phyloP scores from a whole-genome alignment of 2,888 invertebrate genomes.

The Prosopocoilus inquinatus region DNA sequence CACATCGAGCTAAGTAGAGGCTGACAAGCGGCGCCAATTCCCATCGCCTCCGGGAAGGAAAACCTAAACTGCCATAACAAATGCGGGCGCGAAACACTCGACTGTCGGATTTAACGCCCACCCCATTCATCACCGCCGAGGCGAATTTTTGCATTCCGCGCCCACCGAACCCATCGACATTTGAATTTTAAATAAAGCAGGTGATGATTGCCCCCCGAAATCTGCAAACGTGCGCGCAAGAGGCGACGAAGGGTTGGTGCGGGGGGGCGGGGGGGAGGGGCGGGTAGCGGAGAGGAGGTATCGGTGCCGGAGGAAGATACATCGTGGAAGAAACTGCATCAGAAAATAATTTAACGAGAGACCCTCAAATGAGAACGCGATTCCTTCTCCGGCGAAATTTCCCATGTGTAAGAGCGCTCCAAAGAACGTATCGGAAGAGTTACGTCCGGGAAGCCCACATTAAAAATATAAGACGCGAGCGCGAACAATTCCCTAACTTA shows the following conservation, averaged over 20 bases:
- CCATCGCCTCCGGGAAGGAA: neutral
- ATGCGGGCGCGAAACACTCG: conserved; percentile 8
- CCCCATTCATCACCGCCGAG: conserved; percentile 9
- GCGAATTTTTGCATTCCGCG: conserved; percentile 12
- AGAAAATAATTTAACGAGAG: too few species aligned
- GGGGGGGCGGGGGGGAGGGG: neutral
- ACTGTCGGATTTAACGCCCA: conserved; percentile 12
- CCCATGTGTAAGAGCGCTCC: too few species aligned
- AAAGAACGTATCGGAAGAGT: too few species aligned
- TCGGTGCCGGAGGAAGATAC: neutral
- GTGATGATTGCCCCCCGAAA: neutral
- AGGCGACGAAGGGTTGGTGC: too few species aligned
- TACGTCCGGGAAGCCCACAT: too few species aligned
- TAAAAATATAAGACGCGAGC: too few species aligned
- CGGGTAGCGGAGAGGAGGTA: neutral
- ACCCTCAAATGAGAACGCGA: too few species aligned
- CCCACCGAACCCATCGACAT: neutral
- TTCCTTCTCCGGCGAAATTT: too few species aligned
- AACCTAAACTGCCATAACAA: conserved; percentile 9
- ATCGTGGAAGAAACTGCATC: too few species aligned
- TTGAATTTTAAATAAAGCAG: neutral
- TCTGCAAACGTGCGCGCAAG: too few species aligned
- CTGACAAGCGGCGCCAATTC: conserved; percentile 13
- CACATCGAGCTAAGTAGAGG: neutral
- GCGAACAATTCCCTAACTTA: too few species aligned